A percentile compares a stretch with the other conserved stretches of the same genome.
Conservation (phyloP, 2,888 invertebrate genomes). For the Cataglyphis cursor region DNA sequence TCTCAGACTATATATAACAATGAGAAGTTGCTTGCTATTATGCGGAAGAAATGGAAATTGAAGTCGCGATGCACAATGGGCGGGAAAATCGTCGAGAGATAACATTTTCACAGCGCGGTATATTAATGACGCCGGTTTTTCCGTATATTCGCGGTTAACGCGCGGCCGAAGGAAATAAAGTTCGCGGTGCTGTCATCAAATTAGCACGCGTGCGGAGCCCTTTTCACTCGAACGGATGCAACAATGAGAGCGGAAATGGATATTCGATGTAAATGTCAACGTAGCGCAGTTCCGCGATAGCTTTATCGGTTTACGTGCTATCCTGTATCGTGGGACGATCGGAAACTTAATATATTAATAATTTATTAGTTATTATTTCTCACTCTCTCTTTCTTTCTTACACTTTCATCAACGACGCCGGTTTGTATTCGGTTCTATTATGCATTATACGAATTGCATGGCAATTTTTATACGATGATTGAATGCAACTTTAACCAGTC, state of each 20-base stretch:
- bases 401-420: neutral
- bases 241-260: slow-evolving; percentile 64
- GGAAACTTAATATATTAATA: slow-evolving; percentile 54
- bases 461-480: neutral
- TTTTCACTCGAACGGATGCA: slow-evolving; percentile 52
- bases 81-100: slow-evolving; percentile 54
- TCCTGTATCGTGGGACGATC: slow-evolving; percentile 37
- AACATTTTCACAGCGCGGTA: slow-evolving; percentile 36
- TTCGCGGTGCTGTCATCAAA: slow-evolving; percentile 51
- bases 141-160: slow-evolving; percentile 35
- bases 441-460: neutral
- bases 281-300: slow-evolving; percentile 52
- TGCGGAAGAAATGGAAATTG: slow-evolving; percentile 53
- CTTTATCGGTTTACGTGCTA: slow-evolving; percentile 34
- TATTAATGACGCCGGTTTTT: slow-evolving; percentile 51
- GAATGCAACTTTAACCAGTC: slow-evolving; percentile 4
- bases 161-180: slow-evolving; percentile 45
- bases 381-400: neutral
- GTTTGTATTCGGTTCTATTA: neutral
- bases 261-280: slow-evolving; percentile 63
- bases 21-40: slow-evolving; percentile 53
- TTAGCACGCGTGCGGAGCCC: slow-evolving; percentile 21
- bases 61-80: slow-evolving; percentile 51
- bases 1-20: slow-evolving; percentile 34
- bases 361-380: slow-evolving; percentile 34